Conservation (phyloP, 2,888 invertebrate species). For the Drosophila paramelanica region DNA sequence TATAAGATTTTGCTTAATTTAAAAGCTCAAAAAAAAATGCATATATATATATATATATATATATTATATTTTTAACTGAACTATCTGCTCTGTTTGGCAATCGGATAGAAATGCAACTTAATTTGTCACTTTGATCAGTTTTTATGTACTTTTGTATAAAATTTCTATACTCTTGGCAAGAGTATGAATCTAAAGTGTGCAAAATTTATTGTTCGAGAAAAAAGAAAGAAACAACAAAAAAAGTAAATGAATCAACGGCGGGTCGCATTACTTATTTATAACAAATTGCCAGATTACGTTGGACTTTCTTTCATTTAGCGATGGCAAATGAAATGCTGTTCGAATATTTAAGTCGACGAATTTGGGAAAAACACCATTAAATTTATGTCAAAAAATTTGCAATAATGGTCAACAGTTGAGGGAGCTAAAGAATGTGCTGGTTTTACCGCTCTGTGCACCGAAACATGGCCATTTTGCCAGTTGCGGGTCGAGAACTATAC, state of each 20-base stretch:
- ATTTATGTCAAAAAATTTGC: conserved; percentile 64
- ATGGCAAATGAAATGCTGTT: conserved; percentile 26
- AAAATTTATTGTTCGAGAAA: conserved; percentile 19
- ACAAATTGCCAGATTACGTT: conserved; percentile 59
- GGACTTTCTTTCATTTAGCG: conserved; percentile 22
- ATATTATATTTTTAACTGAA: too few relatives aligned
- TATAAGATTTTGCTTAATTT: too few relatives aligned
- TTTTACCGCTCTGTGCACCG: conserved; percentile 16
- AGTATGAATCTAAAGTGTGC: conserved; percentile 15
- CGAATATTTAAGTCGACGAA: conserved; percentile 39
- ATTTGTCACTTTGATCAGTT: too few relatives aligned
- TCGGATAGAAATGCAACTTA: too few relatives aligned
- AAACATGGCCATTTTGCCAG: conserved; percentile 39
- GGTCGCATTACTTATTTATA: conserved; percentile 59
- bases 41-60: too few relatives aligned
- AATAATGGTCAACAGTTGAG: conserved; percentile 44
- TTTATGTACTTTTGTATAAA: too few relatives aligned
- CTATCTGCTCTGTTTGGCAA: too few relatives aligned
- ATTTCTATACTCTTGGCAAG: not conserved
- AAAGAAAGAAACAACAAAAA: not conserved
- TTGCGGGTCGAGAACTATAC: conserved; percentile 34
- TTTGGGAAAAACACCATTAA: conserved; percentile 51
- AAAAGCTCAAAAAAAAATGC: too few relatives aligned
- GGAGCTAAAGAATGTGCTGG: too few relatives aligned
- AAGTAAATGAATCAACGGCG: conserved; percentile 37